Evolutionary conservation across 2,797 vertebrate species (phyloP).

Genomic region (Podargus strigoides): DNA sequence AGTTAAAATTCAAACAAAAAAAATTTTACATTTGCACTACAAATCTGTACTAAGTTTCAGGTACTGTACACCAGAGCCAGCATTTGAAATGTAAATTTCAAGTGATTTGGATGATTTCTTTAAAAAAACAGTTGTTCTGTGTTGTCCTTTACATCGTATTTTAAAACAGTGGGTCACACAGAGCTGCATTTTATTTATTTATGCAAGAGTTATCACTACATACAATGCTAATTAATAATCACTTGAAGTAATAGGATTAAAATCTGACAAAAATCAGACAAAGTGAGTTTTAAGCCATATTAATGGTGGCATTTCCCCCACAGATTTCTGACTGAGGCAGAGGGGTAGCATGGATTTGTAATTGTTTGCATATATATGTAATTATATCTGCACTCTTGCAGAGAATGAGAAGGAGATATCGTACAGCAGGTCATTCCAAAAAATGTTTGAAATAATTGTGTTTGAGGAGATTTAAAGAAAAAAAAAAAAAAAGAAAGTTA

Average conservation of each 20-base stretch:
- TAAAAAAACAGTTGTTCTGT: neutral
- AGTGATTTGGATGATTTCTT: neutral
- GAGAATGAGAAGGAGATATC: neutral
- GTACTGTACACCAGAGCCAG: neutral
- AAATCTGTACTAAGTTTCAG: neutral
- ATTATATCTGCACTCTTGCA: neutral
- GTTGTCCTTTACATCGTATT: neutral
- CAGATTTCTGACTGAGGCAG: conserved; percentile 23
- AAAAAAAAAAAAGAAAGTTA: neutral
- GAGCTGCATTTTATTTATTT: conserved; percentile 11
- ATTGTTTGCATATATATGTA: neutral
- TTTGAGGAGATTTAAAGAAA: neutral
- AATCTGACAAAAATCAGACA: conserved; percentile 36
- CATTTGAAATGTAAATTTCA: neutral
- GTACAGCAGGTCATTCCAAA: neutral
- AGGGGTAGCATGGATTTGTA: neutral
- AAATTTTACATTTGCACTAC: neutral
- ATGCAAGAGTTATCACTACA: neutral
- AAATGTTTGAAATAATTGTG: neutral
- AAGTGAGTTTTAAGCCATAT: conserved; percentile 8
- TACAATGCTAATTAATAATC: conserved; percentile 29
- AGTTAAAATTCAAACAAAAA: neutral
- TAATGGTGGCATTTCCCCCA: conserved; percentile 1
- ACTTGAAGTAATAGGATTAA: conserved; percentile 41
- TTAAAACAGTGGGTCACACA: neutral